Evolutionary conservation across 1,140 invertebrate species (phyloP).

Genomic region (Liolophura sinensis): DNA sequence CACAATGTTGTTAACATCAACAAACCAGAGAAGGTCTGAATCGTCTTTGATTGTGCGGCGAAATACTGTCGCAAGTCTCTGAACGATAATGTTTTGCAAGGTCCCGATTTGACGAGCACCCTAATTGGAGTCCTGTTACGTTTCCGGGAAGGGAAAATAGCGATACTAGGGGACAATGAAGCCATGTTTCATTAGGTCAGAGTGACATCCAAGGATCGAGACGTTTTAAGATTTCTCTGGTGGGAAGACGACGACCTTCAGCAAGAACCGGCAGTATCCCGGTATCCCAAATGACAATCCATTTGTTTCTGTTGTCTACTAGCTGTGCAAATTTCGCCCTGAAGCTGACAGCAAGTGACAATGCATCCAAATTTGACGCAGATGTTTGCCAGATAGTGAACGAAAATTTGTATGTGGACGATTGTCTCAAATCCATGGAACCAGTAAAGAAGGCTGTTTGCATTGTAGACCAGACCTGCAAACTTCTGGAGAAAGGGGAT

Average conservation of each 20-base stretch:
- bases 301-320: conserved; percentile 10
- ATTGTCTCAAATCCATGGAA: conserved; percentile 11
- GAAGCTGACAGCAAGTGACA: conserved; percentile 1
- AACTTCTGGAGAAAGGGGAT: conserved; percentile 1
- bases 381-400: conserved; percentile 10
- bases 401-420: conserved; percentile 24
- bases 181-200: conserved; percentile 25
- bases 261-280: conserved; percentile 9
- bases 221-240: conserved; percentile 22
- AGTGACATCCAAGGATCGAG: conserved; percentile 12
- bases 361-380: background rate
- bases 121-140: conserved; percentile 20
- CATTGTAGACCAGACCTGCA: background rate
- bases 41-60: conserved; percentile 32
- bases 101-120: conserved; percentile 28
- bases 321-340: conserved; percentile 15
- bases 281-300: conserved; percentile 10
- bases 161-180: conserved; percentile 25
- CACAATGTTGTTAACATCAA: conserved; percentile 27
- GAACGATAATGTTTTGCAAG: conserved; percentile 22
- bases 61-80: conserved; percentile 13
- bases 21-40: conserved; percentile 23
- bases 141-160: conserved; percentile 19
- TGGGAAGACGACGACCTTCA: conserved; percentile 7
- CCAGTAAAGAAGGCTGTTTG: conserved; percentile 3